Evolutionary conservation across 2,113 vertebrate species (phyloP).

Genomic region (Bettongia penicillata): DNA sequence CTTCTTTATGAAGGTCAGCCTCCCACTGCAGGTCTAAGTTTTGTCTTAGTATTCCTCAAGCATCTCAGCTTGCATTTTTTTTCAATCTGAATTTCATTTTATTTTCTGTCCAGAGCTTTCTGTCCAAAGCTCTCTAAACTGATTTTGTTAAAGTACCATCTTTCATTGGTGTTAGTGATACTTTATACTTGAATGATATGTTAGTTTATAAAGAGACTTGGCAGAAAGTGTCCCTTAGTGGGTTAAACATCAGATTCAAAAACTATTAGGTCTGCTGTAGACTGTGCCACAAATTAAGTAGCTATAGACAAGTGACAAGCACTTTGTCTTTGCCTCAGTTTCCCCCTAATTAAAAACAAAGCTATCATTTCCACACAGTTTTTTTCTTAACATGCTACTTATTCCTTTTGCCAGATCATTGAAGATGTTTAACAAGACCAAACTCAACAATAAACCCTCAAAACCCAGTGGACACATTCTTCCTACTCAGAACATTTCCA

Average conservation of each 20-base stretch:
- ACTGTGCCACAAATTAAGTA: conserved; percentile 51
- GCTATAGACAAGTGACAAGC: conserved; percentile 53
- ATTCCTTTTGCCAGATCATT: conserved; percentile 51
- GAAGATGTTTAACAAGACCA: conserved; percentile 50
- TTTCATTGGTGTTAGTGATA: conserved; percentile 7
- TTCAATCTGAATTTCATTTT: neutral
- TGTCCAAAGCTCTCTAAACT: neutral
- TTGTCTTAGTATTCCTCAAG: neutral
- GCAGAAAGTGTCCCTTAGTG: conserved; percentile 8
- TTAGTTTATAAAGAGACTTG: conserved; percentile 50
- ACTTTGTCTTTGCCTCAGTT: conserved; percentile 51
- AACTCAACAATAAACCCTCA: conserved; percentile 45
- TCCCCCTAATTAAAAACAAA: conserved; percentile 66
- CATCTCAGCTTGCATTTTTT: conserved; percentile 27
- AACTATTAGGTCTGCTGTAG: conserved; percentile 18
- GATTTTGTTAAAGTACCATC: neutral
- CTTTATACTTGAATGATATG: conserved; percentile 26
- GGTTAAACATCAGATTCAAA: conserved; percentile 50
- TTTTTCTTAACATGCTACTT: neutral
- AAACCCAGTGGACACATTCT: conserved; percentile 48
- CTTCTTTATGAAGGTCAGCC: neutral
- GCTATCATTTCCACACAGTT: conserved; percentile 12
- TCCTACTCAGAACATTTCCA: conserved; percentile 42
- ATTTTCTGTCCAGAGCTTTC: neutral
- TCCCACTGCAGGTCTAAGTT: neutral